Percentiles rank a stretch among this genome's conserved stretches.
Evolutionary conservation across 2,797 vertebrate genomes (phyloP).

Genomic region (Staurois parvus): DNA sequence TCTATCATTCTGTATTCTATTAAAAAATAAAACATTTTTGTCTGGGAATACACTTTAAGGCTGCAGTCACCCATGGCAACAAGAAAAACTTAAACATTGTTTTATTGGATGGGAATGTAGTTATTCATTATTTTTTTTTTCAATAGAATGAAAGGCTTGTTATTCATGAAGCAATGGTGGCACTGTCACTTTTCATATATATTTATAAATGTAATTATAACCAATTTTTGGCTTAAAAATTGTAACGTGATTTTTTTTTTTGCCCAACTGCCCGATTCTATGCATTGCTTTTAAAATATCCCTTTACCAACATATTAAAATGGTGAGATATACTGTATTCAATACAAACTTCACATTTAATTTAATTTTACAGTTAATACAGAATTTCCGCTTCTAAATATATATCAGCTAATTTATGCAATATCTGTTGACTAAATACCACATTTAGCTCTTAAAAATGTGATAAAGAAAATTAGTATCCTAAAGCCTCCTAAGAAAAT

Average conservation of each 20-base stretch:
- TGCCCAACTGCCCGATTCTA: background rate
- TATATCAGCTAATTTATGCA: conserved; percentile 56
- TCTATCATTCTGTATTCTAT: too few relatives aligned
- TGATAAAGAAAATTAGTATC: conserved; percentile 51
- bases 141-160: too few relatives aligned
- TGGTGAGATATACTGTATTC: background rate
- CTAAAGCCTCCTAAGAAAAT: conserved; percentile 82
- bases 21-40: too few relatives aligned
- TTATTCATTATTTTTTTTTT: too few relatives aligned
- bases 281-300: background rate
- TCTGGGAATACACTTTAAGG: too few relatives aligned
- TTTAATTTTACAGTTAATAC: conserved; percentile 8
- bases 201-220: too few relatives aligned
- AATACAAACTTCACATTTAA: background rate
- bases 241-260: background rate
- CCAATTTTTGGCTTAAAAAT: too few relatives aligned
- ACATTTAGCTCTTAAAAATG: conserved; percentile 45
- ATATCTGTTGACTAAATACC: conserved; percentile 39
- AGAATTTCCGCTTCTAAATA: conserved; percentile 67
- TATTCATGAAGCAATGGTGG: too few relatives aligned
- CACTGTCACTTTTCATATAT: too few relatives aligned
- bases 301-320: background rate
- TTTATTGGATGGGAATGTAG: too few relatives aligned
- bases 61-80: too few relatives aligned
- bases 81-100: too few relatives aligned